Evolutionary conservation across 2,888 invertebrate genomes (phyloP).

Genomic region (Macropis europaea): DNA sequence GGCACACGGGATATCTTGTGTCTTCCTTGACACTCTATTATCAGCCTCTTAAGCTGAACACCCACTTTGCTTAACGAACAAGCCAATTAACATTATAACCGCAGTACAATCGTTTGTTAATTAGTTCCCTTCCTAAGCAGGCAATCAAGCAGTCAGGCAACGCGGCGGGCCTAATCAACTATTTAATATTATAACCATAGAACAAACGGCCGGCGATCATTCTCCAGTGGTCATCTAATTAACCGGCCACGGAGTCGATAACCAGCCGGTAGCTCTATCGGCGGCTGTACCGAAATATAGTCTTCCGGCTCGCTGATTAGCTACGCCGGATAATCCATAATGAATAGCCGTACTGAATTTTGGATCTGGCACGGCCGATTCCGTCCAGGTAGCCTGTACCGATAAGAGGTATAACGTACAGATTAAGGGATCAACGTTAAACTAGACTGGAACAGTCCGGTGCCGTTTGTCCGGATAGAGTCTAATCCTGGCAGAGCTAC

Average conservation of each 20-base stretch:
- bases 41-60: no score
- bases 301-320: conserved; percentile 23
- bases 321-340: conserved; percentile 34
- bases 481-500: conserved; percentile 34
- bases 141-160: background rate
- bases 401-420: conserved; percentile 52
- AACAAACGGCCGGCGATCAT: conserved; percentile 5
- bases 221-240: conserved; percentile 18
- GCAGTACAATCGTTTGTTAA: background rate
- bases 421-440: conserved; percentile 45
- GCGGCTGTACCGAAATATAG: background rate
- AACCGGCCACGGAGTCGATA: background rate
- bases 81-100: background rate
- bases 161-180: background rate
- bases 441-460: conserved; percentile 23
- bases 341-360: conserved; percentile 46
- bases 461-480: conserved; percentile 45
- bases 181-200: background rate
- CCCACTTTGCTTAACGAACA: background rate
- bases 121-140: background rate
- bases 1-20: no score
- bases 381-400: conserved; percentile 10
- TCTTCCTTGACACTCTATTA: no score
- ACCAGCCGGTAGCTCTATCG: background rate
- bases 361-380: conserved; percentile 21